A percentile compares a stretch with the other conserved stretches of the same genome.
Evolutionary conservation across 2,888 invertebrate genomes (phyloP).

Genomic region (Habrosyne pyritoides): DNA sequence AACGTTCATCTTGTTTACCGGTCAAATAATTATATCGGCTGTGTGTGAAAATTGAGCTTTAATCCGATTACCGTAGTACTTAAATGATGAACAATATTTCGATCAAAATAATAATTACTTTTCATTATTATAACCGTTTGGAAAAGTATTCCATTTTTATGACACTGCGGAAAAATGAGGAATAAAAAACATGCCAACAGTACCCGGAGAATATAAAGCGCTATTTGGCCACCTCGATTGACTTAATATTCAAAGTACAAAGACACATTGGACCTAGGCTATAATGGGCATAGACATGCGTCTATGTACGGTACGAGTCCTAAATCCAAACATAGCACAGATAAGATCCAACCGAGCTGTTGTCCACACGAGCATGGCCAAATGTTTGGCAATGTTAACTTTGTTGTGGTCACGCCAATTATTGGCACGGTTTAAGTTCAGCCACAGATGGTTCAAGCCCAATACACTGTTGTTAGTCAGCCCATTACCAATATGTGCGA

Average conservation of each 20-base stretch:
- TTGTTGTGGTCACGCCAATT: neutral
- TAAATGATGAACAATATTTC: neutral
- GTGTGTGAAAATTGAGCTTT: neutral
- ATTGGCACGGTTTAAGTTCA: neutral
- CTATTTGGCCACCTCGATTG: neutral
- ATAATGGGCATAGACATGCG: neutral
- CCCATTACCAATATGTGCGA: neutral
- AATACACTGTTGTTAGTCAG: neutral
- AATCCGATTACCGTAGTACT: neutral
- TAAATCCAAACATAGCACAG: neutral
- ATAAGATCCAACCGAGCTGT: slow-evolving; percentile 1
- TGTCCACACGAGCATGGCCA: neutral
- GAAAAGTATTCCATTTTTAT: neutral
- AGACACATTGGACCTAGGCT: neutral
- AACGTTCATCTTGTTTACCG: neutral
- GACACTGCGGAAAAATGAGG: too few relatives aligned
- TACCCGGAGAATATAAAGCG: too few relatives aligned
- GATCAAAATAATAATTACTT: too few relatives aligned
- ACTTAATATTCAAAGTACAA: neutral
- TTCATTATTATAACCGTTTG: neutral
- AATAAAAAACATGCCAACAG: too few relatives aligned
- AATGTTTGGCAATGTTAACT: neutral
- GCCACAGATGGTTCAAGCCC: neutral
- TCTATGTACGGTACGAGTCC: neutral
- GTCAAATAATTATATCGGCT: neutral